Conservation (phyloP, 1,140 invertebrate species). For the Bombus vancouverensis region DNA sequence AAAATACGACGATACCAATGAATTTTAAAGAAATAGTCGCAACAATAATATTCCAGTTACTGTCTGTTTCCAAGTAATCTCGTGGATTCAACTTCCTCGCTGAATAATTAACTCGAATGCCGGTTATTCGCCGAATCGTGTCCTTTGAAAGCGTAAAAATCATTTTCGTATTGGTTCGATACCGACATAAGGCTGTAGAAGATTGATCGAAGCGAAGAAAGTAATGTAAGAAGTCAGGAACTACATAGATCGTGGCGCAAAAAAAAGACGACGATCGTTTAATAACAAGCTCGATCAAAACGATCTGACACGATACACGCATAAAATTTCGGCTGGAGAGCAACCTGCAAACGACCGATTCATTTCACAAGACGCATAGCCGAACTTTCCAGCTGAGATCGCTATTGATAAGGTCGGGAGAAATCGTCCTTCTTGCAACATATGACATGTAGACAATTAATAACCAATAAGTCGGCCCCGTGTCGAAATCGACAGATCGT, state of each 20-base stretch:
- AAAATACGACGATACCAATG: neutral
- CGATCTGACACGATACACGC: constrained; percentile 31
- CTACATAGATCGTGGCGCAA: neutral
- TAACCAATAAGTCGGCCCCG: constrained; percentile 50
- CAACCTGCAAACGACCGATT: constrained; percentile 49
- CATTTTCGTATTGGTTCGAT: neutral
- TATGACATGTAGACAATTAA: constrained; percentile 59
- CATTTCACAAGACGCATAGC: constrained; percentile 48
- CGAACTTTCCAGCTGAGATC: constrained; percentile 65
- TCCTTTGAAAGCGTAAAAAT: neutral
- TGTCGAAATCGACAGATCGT: constrained; percentile 56
- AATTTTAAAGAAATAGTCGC: neutral
- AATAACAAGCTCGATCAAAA: constrained; percentile 28
- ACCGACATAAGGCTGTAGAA: neutral
- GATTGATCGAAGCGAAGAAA: constrained; percentile 23
- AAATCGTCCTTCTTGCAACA: constrained; percentile 59
- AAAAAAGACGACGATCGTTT: neutral
- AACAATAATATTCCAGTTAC: neutral
- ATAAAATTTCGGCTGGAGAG: constrained; percentile 41
- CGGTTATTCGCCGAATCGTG: neutral
- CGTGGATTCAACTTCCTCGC: too few relatives aligned
- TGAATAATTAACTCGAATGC: neutral
- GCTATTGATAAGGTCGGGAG: constrained; percentile 60
- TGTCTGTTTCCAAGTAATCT: neutral
- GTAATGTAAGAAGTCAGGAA: neutral